Evolutionary conservation across 2,797 vertebrate genomes (phyloP).

Genomic region (Falco novaeseelandiae): DNA sequence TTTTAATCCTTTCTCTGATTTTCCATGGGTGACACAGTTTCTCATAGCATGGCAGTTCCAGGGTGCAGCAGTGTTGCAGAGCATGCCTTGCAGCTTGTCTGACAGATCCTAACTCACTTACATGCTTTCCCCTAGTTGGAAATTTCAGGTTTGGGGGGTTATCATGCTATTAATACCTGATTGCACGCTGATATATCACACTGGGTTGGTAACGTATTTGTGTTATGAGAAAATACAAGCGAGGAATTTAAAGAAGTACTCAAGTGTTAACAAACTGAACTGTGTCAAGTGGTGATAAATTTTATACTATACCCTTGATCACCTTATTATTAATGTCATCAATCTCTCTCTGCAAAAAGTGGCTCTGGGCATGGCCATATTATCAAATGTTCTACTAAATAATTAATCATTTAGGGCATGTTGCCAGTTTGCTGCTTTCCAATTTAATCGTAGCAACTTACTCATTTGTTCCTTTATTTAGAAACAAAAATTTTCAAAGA

Average conservation of each 20-base stretch:
- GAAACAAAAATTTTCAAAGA: background rate
- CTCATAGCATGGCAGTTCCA: background rate
- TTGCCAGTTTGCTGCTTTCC: slow-evolving; percentile 2
- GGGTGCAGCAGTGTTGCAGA: background rate
- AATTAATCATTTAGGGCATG: background rate
- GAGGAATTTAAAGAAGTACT: slow-evolving; percentile 11
- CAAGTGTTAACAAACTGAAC: background rate
- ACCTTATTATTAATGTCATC: slow-evolving; percentile 50
- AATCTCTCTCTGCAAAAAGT: slow-evolving; percentile 17
- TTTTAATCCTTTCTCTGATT: slow-evolving; percentile 47
- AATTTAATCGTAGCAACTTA: background rate
- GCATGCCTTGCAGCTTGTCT: background rate
- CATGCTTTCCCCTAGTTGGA: background rate
- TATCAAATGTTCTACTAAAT: slow-evolving; percentile 29
- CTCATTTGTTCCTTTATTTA: slow-evolving; percentile 9
- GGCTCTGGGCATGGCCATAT: background rate
- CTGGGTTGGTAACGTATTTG: background rate
- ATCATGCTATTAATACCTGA: background rate
- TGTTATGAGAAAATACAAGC: background rate
- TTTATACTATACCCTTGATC: background rate
- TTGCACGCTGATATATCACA: background rate
- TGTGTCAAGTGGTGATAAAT: slow-evolving; percentile 42
- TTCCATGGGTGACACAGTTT: background rate
- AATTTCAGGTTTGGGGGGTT: background rate
- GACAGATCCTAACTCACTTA: background rate